Base-by-base conservation (phyloP, 2,113 vertebrate species). In the Phaethornis superciliosus region DNA sequence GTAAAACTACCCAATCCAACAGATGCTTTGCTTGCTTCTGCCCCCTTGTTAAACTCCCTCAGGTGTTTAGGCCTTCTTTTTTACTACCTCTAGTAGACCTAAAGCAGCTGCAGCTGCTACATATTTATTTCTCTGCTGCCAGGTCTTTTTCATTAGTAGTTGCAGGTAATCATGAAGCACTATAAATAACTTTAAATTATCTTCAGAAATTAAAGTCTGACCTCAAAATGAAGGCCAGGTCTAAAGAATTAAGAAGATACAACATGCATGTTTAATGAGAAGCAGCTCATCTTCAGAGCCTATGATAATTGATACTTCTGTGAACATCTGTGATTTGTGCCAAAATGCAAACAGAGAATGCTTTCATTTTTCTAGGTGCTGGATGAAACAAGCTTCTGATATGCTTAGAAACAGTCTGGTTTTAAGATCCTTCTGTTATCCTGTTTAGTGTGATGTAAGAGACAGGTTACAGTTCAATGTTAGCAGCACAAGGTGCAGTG, bases 131-230 rank as follows among this genome's bases (percentile, higher is more conserved):
- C 92, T 93, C 92, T 46, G 72, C 75, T 86, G 81, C 83, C 46
- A 67, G 59, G 35, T 33, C 80, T 92, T 94, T 82, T 93, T 76
- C 94, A 94, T 96, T 96, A 96, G 94, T 93, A 96, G 88, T 96
- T 97, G 94, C 24, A 46, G 86, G 96, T 96, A 97, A 96, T 97
- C 95, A 95, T 3, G 17, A 96, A 90, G 88, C 11, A 26, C 92
- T 96, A 96, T 95, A 97, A 94, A 97, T 95, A 97, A 94, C 91
- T 94, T 96, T 93, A 97, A 96, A 97, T 97, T 95, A 90, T 83
- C 94, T 96, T 95, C 95, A 85, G 86, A 97, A 98, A 96, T 95
- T 96, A 88, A 97, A 97, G 78, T 90, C 93, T 95, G 96, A 97
- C 96, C 96, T 97, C 95, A 97, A 96, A 96, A 96, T 80, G 96